A percentile compares a stretch with the other conserved stretches of the same genome.
phyloP scores from a whole-genome alignment of 2,888 invertebrate species.

The Andrena minutula region DNA sequence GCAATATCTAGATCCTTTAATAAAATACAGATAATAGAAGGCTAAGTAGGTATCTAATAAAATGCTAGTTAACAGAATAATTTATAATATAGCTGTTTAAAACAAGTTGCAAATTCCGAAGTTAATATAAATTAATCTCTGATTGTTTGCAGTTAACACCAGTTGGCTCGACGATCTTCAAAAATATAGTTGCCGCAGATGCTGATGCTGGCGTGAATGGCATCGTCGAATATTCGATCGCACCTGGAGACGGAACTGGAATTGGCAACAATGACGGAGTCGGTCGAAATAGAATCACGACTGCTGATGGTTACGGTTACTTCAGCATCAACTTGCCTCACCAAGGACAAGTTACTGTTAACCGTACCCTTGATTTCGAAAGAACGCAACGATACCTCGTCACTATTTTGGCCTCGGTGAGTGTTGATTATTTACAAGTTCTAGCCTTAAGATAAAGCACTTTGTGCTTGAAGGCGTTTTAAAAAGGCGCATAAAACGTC shows the following conservation, averaged over 20 bases:
- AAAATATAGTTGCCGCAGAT: conserved; percentile 92
- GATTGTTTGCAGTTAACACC: conserved; percentile 90
- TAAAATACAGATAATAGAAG: too few species aligned
- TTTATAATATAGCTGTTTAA: too few species aligned
- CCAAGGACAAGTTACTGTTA: conserved; percentile 95
- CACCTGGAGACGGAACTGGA: conserved; percentile 88
- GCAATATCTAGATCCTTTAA: too few species aligned
- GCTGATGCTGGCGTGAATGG: conserved; percentile 96
- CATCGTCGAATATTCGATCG: conserved; percentile 93
- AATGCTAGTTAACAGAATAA: too few species aligned
- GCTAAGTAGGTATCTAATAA: too few species aligned
- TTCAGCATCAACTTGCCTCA: conserved; percentile 95
- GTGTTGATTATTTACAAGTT: conserved; percentile 48
- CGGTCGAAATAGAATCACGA: conserved; percentile 86
- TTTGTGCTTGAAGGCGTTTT: too few species aligned
- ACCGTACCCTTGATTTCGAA: conserved; percentile 94
- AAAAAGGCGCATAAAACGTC: too few species aligned
- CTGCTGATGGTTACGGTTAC: conserved; percentile 92
- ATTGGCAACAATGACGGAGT: conserved; percentile 87
- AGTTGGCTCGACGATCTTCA: conserved; percentile 94
- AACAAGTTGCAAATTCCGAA: too few species aligned
- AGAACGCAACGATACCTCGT: conserved; percentile 94
- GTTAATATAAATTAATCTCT: neutral
- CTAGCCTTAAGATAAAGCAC: neutral
- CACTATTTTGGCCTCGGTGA: conserved; percentile 95